Base-by-base conservation (phyloP, 2,888 invertebrate species). In the Sphaerophoria rueppellii region DNA sequence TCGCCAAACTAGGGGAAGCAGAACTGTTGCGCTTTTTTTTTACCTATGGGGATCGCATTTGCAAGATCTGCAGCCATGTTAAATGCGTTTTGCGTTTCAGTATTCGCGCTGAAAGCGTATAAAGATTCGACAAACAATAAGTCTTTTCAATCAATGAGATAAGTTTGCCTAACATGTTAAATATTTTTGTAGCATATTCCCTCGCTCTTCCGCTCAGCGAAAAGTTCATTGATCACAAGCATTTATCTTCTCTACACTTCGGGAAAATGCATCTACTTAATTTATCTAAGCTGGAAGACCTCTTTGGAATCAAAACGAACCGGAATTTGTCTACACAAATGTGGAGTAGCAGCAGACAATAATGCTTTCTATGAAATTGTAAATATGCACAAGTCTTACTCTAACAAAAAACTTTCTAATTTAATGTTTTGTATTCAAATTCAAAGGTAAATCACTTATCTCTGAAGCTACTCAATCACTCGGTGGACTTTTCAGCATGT, bases 201-300 rank as follows among this genome's bases (percentile, higher is more conserved):
- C 0, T 88, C 90, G 2, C 82, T 92, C 35, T 92, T 92, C 79
- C 89, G 90, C 0, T 91, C 92, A n/a, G 91, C 92, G 4, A 90
- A 91, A 86, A 91, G 88, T 87, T 88, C 90, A 0, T 69, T 88
- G 4, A 89, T 92, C 11, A 91, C 92, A 0, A 87, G 88, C 3
- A 78, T 90, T 5, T 89, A 88, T 40, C 87, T 92, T 12, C 82
- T 88, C 7, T 92, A 91, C 61, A 91, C 91, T 4, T 90, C 91
- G 1, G 90, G 90, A 0, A 92, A 91, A 86, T 92, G 91, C 83
- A 89, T 92, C 61, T 91, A 91, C 82, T 82, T 92, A 50, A 91
- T 92, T 69, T 92, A 90, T 61, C 78, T 92, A 3, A 92, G 92
- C 79, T 92, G 92, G 92, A 90, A 91, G 78, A 92, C 92, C 0